Evolutionary conservation across 2,888 invertebrate species (phyloP).

Genomic region (Syrphus vitripennis): DNA sequence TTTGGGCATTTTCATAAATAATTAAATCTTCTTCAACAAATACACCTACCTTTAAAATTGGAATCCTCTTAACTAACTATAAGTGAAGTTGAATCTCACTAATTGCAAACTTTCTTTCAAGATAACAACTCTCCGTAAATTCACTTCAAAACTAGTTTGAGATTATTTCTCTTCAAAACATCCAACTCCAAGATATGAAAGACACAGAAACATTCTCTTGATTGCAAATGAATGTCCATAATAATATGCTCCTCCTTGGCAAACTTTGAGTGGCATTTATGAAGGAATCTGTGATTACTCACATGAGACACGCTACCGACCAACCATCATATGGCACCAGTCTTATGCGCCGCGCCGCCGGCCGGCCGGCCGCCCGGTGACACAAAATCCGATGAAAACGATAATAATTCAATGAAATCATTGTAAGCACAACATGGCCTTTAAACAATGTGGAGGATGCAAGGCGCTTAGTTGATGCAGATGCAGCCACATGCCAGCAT

Average conservation of each 20-base stretch:
- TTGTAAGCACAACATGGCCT: slow-evolving; percentile 42
- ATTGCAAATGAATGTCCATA: slow-evolving; percentile 52
- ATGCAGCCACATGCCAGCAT: slow-evolving; percentile 20
- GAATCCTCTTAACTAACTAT: too few relatives aligned
- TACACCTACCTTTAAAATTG: too few relatives aligned
- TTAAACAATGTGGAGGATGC: slow-evolving; percentile 54
- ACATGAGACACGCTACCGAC: slow-evolving; percentile 47
- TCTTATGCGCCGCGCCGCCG: neutral
- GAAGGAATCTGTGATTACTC: slow-evolving; percentile 62
- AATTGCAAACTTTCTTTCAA: slow-evolving; percentile 17
- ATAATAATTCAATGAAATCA: slow-evolving; percentile 64
- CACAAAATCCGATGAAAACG: slow-evolving; percentile 61
- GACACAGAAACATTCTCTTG: slow-evolving; percentile 43
- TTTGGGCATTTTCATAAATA: too few relatives aligned
- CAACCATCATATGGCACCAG: slow-evolving; percentile 53
- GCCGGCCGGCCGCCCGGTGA: slow-evolving; percentile 15
- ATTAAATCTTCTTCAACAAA: too few relatives aligned
- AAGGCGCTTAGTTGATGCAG: slow-evolving; percentile 39
- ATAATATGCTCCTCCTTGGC: slow-evolving; percentile 30
- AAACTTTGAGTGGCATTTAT: slow-evolving; percentile 67
- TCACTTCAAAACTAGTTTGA: neutral
- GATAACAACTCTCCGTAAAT: neutral
- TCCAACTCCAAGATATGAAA: slow-evolving; percentile 12
- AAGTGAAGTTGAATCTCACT: neutral
- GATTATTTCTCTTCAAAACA: slow-evolving; percentile 27